Conservation (phyloP, 2,888 invertebrate genomes). For the Papilio protenor region DNA sequence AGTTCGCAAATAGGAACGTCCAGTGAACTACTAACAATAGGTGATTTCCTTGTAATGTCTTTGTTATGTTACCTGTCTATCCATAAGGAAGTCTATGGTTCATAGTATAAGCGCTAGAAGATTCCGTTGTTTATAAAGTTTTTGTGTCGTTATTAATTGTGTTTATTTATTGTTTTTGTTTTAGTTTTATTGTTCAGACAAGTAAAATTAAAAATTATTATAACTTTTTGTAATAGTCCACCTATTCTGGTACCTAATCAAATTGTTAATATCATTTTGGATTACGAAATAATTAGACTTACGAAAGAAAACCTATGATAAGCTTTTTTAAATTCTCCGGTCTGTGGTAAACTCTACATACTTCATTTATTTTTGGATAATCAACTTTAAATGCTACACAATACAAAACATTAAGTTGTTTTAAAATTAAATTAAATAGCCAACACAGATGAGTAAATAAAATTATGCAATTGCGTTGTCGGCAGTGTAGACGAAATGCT, state of each 20-base stretch:
- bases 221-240: background rate
- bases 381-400: too few species aligned
- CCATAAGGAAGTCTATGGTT: conserved; percentile 46
- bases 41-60: conserved; percentile 76
- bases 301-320: background rate
- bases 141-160: background rate
- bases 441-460: conserved; percentile 19
- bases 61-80: conserved; percentile 70
- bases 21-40: conserved; percentile 77
- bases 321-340: background rate
- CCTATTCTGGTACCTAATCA: background rate
- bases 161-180: background rate
- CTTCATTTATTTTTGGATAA: too few species aligned
- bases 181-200: background rate
- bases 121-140: background rate
- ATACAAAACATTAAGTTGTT: too few species aligned
- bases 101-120: conserved; percentile 6
- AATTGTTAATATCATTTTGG: background rate
- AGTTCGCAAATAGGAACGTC: conserved; percentile 64
- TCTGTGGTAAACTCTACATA: background rate
- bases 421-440: background rate
- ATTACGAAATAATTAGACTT: background rate
- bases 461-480: conserved; percentile 53
- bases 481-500: conserved; percentile 58
- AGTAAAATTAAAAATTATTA: background rate